phyloP scores from a whole-genome alignment of 2,113 vertebrate species.

The Chinchilla lanigera region DNA sequence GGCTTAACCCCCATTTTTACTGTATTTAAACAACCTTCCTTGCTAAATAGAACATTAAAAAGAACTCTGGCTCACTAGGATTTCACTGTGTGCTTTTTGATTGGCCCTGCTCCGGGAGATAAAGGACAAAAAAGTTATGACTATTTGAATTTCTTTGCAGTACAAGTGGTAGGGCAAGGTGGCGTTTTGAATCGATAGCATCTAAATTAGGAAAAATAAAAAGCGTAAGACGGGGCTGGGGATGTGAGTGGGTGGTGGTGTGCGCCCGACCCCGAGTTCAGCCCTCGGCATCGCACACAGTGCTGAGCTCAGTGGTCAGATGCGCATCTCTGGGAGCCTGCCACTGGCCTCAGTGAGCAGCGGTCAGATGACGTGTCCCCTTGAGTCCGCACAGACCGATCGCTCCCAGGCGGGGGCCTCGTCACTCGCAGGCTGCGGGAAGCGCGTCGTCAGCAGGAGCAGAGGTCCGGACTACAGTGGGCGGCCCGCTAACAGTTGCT shows the following conservation, averaged over 20 bases:
- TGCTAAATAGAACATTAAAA: conserved; percentile 18
- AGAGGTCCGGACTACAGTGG: not conserved
- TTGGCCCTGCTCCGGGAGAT: not conserved
- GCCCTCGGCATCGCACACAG: not conserved
- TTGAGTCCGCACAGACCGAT: too few species aligned
- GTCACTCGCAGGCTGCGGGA: not conserved
- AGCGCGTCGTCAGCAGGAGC: not conserved
- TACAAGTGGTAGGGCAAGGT: not conserved
- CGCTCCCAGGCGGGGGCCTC: not conserved
- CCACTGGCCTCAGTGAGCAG: not conserved
- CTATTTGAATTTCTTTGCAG: conserved; percentile 13
- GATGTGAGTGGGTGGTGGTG: not conserved
- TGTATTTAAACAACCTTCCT: conserved; percentile 7
- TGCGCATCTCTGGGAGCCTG: not conserved
- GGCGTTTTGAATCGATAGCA: not conserved
- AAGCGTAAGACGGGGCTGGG: not conserved
- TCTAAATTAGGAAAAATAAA: conserved; percentile 19
- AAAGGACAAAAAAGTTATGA: not conserved
- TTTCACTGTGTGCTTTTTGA: not conserved
- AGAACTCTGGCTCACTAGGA: not conserved
- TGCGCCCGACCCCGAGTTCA: not conserved
- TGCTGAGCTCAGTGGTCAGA: not conserved
- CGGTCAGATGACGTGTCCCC: too few species aligned
- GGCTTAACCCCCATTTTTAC: not conserved
- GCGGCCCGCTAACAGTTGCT: not conserved